These are phyloP conservation scores for Microctenopoma steveboyesi DNA, from an alignment of 2,797 vertebrate genomes.

Conservation along the genomic window DNA sequence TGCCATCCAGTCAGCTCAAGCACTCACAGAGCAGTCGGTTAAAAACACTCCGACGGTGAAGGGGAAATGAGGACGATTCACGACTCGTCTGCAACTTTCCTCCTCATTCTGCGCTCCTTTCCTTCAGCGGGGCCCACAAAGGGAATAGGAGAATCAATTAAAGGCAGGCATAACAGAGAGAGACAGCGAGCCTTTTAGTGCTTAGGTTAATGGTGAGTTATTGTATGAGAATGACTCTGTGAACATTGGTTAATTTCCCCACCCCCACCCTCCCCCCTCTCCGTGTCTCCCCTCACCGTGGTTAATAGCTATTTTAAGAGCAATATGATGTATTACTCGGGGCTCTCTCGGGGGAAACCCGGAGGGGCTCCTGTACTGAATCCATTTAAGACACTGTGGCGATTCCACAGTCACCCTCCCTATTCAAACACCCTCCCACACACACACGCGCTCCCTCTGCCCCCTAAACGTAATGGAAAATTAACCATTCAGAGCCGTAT, in stretches of 20 bases:
- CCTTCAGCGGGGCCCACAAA: conserved; percentile 36
- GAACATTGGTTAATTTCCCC: conserved; percentile 70
- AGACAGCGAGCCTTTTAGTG: conserved; percentile 71
- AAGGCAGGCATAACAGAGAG: conserved; percentile 64
- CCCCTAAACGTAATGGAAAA: conserved; percentile 55
- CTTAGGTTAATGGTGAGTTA: conserved; percentile 79
- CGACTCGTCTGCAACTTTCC: conserved; percentile 52
- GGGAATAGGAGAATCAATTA: conserved; percentile 78
- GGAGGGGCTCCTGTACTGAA: conserved; percentile 63
- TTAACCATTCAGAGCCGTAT: conserved; percentile 51
- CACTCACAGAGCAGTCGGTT: conserved; percentile 27
- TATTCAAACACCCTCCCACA: conserved; percentile 45
- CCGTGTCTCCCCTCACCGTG: conserved; percentile 59
- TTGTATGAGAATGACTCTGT: conserved; percentile 78
- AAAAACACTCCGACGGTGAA: conserved; percentile 30
- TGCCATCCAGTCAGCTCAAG: conserved; percentile 51
- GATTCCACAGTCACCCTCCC: conserved; percentile 62
- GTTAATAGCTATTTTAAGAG: conserved; percentile 83
- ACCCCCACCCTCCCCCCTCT: conserved; percentile 25
- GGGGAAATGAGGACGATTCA: conserved; percentile 19
- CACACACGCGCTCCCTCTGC: conserved; percentile 2
- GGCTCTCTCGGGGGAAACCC: conserved; percentile 71
- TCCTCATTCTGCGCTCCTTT: conserved; percentile 25
- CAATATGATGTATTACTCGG: conserved; percentile 82
- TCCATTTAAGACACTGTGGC: conserved; percentile 69